Base-by-base conservation (phyloP, 2,797 vertebrate species). In the Decapterus maruadsi region DNA sequence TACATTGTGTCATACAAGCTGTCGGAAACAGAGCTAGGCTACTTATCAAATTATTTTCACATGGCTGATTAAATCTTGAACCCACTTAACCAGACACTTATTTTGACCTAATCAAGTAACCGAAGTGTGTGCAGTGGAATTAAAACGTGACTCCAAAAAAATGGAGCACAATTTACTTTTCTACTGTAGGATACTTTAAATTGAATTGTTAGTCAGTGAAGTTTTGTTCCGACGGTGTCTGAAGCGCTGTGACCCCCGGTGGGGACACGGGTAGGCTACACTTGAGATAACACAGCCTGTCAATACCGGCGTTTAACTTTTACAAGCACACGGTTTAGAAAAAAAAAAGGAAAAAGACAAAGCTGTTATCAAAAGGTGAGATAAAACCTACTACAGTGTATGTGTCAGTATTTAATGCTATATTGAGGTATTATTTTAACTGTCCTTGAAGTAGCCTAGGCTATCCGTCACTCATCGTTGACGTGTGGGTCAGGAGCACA, bases 401-500 rank as follows among this genome's bases (percentile, higher is more conserved):
- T 46, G 4, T 29, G 2, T 5, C 4, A 6, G 4, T 29, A 7
- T 70, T 26, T 13, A 3, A 43, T 6, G 5, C 20, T 4, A 26
- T n/a, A n/a, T n/a, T 34, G n/a, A 54, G 34, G 58, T 59, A 48
- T 76, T 38, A 6, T 12, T 59, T 34, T 0, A 1, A 8, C 2
- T 53, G 12, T 20, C 1, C 1, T 9, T 54, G 0, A 46, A 20
- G 0, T 26, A 14, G 11, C 38, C n/a, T n/a, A n/a, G n/a, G n/a
- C n/a, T n/a, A 0, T 31, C 11, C 6, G 0, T 36, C 34, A 8
- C 3, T 50, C 7, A 4, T 38, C 1, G n/a, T 2, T 31, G 50
- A 9, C 16, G 4, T 31, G 7, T 16, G 34, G 4, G 22, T 34
- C 17, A 4, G 8, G 34, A n/a, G 48, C 84, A 69, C 89, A 53